phyloP scores from a whole-genome alignment of 2,797 vertebrate species.

The Thamnophis elegans region DNA sequence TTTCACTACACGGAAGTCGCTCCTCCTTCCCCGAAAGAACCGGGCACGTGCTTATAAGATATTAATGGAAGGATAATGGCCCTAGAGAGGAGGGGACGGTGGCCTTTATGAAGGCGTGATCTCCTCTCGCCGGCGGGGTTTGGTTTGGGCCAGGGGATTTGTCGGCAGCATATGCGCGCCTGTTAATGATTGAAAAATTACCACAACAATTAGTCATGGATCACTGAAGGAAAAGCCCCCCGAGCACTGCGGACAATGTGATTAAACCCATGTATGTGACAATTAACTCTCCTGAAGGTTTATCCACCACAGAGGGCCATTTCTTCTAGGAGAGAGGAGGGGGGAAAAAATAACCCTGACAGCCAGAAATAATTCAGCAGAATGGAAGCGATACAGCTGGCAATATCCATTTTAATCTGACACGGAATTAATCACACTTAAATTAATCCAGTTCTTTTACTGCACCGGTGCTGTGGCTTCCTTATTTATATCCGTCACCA shows the following conservation, averaged over 20 bases:
- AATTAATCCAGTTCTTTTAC: conserved; percentile 79
- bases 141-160: conserved; percentile 74
- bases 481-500: conserved; percentile 71
- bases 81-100: conserved; percentile 29
- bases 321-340: conserved; percentile 57
- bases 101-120: conserved; percentile 64
- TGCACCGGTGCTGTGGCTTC: conserved; percentile 68
- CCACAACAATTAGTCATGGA: conserved; percentile 84
- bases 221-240: conserved; percentile 77
- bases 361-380: conserved; percentile 64
- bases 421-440: conserved; percentile 86
- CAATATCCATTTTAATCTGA: conserved; percentile 82
- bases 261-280: conserved; percentile 98
- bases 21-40: not conserved
- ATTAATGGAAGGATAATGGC: conserved; percentile 60
- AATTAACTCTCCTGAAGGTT: conserved; percentile 89
- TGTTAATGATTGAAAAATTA: conserved; percentile 92
- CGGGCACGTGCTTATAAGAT: conserved; percentile 57
- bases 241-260: conserved; percentile 81
- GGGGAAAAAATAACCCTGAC: conserved; percentile 53
- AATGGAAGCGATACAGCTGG: conserved; percentile 83
- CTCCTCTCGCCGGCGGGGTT: conserved; percentile 66
- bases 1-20: not conserved
- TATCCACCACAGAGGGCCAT: conserved; percentile 69
- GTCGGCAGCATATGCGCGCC: conserved; percentile 88